Evolutionary conservation across 2,113 vertebrate genomes (phyloP).

Genomic region (Datnioides undecimradiatus): DNA sequence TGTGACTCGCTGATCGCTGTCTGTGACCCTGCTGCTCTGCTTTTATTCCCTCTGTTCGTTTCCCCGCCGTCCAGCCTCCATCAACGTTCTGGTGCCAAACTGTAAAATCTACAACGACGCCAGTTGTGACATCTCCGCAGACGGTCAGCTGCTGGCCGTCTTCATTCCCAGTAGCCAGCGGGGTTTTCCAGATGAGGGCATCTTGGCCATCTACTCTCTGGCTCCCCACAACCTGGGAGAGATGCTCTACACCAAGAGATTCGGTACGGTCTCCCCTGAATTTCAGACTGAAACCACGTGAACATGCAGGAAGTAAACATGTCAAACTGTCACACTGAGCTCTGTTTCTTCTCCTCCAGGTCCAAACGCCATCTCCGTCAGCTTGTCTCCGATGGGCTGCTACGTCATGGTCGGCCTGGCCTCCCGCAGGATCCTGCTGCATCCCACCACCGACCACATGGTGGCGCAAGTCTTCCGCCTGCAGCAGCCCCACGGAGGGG

Average conservation of each 20-base stretch:
- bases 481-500: constrained; percentile 97
- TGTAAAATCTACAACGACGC: constrained; percentile 99
- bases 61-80: constrained; percentile 87
- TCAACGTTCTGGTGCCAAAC: constrained; percentile 98
- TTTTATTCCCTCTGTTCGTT: too few species aligned
- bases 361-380: constrained; percentile 98
- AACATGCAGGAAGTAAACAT: not conserved
- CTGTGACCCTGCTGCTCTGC: too few species aligned
- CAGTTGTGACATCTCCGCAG: constrained; percentile 97
- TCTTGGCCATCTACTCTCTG: constrained; percentile 96
- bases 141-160: constrained; percentile 96
- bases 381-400: constrained; percentile 97
- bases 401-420: constrained; percentile 98
- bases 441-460: constrained; percentile 99
- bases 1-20: too few species aligned
- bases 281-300: too few species aligned
- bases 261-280: constrained; percentile 84
- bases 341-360: constrained; percentile 78
- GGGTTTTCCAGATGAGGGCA: constrained; percentile 97
- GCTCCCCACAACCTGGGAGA: constrained; percentile 99
- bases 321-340: not conserved
- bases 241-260: constrained; percentile 98
- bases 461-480: constrained; percentile 99
- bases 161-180: constrained; percentile 98
- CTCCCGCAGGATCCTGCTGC: constrained; percentile 95